These are phyloP conservation scores for Microctonus aethiopoides DNA, from an alignment of 2,888 invertebrate species.

Conservation along the genomic window DNA sequence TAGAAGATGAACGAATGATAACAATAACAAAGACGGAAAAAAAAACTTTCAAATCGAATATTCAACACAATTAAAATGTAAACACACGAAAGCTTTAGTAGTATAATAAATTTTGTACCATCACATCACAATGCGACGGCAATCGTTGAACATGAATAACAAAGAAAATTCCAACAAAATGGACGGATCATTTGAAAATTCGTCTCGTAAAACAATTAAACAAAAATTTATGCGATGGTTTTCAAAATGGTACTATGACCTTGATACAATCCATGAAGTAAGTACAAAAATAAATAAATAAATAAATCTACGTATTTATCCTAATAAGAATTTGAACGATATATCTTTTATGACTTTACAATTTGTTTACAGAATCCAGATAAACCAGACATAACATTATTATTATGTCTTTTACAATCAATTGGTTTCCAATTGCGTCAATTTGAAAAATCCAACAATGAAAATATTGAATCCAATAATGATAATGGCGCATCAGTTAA, in stretches of 20 bases:
- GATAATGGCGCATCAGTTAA: constrained; percentile 39
- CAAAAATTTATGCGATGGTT: constrained; percentile 54
- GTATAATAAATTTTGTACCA: background rate
- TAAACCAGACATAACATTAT: constrained; percentile 52
- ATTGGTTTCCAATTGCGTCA: constrained; percentile 56
- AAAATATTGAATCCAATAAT: constrained; percentile 31
- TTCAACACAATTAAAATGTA: too few species aligned
- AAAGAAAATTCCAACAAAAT: constrained; percentile 11
- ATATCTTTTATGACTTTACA: too few species aligned
- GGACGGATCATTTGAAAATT: constrained; percentile 16
- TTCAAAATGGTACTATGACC: constrained; percentile 52
- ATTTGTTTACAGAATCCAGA: background rate
- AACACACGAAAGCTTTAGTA: background rate
- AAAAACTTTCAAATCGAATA: too few species aligned
- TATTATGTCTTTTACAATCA: constrained; percentile 56
- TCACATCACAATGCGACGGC: background rate
- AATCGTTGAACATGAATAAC: background rate
- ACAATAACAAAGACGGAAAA: too few species aligned
- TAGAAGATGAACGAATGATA: too few species aligned
- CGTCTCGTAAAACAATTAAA: constrained; percentile 30
- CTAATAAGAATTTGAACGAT: too few species aligned
- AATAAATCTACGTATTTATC: background rate
- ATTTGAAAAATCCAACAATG: constrained; percentile 50
- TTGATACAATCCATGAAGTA: constrained; percentile 44
- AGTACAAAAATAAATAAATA: constrained; percentile 29